Evolutionary conservation across 2,113 vertebrate genomes (phyloP), one percentile per base, ranked within the genome.

Genomic region (Alouatta palliata): DNA sequence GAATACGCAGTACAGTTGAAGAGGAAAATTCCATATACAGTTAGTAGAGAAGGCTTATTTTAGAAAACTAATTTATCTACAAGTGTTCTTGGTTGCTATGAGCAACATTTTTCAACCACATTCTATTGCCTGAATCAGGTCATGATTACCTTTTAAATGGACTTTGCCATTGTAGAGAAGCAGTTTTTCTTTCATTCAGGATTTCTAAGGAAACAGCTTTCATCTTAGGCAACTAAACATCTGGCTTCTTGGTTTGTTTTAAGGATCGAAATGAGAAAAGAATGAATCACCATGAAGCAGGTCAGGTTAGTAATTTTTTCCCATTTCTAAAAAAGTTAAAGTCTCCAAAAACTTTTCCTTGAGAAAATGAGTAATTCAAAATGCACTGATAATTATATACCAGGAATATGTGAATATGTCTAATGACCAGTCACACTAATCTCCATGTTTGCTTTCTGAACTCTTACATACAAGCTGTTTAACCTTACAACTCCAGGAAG

Each of bases 1-100:
- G 91, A 49, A 97, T 70, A 96, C 49, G 90, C 35, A 66, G 90
- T 73, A 71, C 11, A 94, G 94, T 47, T 47, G 94, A 85, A 96
- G 64, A 68, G 86, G 95, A 97, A 98, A 98, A 98, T 92, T 92
- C 90, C 91, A 70, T 35, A 61, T 32, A 70, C 49, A 54, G 56
- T 84, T 92, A 90, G 71, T 96, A 96, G 94, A 85, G 64, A 94
- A 96, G 79, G 94, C 86, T 98, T 96, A 96, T 97, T 98, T 97
- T 94, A 84, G 70, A 97, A 90, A 97, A 98, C 64, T 96, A 96
- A 96, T 76, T 75, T 14, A 90, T 35, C 89, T 52, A 85, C 27
- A 97, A 96, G 47, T 52, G 35, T 40, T 87, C 89, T 87, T 90
- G 43, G 58, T 97, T 97, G 97, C 96, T 84, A 19, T 12, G 91